A percentile compares a stretch with the other conserved stretches of the same genome.
phyloP scores from a whole-genome alignment of 2,888 invertebrate species.

The Melolontha melolontha region DNA sequence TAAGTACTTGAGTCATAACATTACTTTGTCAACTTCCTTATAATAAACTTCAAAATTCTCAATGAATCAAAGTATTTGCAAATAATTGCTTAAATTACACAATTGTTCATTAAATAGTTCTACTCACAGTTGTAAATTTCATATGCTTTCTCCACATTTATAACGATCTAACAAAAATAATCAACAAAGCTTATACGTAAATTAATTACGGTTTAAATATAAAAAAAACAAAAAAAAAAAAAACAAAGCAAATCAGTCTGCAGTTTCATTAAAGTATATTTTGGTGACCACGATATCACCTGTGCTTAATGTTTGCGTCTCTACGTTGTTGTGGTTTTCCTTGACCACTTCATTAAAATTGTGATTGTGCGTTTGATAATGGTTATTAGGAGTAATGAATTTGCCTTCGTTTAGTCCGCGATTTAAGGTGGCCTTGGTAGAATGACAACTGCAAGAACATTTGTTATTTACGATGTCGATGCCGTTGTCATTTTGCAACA shows the following conservation, averaged over 20 bases:
- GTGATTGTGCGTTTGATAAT: slow-evolving; percentile 52
- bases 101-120: too few species aligned
- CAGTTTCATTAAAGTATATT: slow-evolving; percentile 69
- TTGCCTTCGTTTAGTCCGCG: slow-evolving; percentile 55
- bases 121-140: too few species aligned
- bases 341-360: slow-evolving; percentile 58
- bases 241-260: slow-evolving; percentile 35
- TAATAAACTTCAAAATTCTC: too few species aligned
- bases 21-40: too few species aligned
- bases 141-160: not conserved
- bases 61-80: too few species aligned
- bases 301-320: slow-evolving; percentile 89
- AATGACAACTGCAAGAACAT: slow-evolving; percentile 72
- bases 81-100: too few species aligned
- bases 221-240: too few species aligned
- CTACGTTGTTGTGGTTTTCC: slow-evolving; percentile 69
- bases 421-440: slow-evolving; percentile 40
- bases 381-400: slow-evolving; percentile 60
- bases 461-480: slow-evolving; percentile 62
- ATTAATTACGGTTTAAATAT: slow-evolving; percentile 21
- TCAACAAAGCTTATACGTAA: slow-evolving; percentile 14
- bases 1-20: too few species aligned
- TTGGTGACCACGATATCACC: slow-evolving; percentile 93
- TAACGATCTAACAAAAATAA: slow-evolving; percentile 2
- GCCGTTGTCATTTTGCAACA: slow-evolving; percentile 68